Evolutionary conservation across 2,797 vertebrate genomes (phyloP).

Genomic region (Propithecus perrieri): DNA sequence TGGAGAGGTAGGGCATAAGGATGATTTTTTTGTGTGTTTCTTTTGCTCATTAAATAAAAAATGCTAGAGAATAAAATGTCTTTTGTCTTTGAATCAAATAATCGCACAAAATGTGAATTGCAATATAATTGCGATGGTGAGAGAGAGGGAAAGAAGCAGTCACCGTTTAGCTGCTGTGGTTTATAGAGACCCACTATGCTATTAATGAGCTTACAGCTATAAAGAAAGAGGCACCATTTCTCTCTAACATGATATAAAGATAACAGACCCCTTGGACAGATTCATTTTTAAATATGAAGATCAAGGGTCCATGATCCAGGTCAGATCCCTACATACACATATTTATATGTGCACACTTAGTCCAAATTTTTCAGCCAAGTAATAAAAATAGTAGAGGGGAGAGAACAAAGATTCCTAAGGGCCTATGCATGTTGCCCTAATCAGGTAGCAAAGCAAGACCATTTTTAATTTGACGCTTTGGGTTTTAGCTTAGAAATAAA

Average conservation of each 20-base stretch:
- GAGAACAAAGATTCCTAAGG: background rate
- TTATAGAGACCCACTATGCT: background rate
- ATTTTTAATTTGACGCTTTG: background rate
- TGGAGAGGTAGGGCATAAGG: background rate
- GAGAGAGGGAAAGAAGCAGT: background rate
- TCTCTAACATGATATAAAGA: background rate
- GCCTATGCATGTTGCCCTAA: background rate
- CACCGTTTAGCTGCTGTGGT: background rate
- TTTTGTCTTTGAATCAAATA: background rate
- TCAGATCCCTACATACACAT: background rate
- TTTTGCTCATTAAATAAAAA: conserved; percentile 30
- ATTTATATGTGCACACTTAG: background rate
- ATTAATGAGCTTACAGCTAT: background rate
- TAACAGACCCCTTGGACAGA: background rate
- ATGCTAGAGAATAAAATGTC: background rate
- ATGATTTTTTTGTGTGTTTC: background rate
- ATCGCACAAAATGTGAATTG: background rate
- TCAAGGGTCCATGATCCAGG: background rate
- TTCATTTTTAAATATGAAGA: background rate
- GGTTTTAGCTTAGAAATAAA: background rate
- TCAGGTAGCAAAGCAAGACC: background rate
- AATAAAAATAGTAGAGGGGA: background rate
- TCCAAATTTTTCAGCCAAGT: background rate
- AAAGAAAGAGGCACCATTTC: background rate
- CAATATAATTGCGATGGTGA: background rate